A percentile compares a stretch with the other conserved stretches of the same genome.
Conservation (phyloP, 2,888 invertebrate genomes). For the Epiperipatus broadwayi region DNA sequence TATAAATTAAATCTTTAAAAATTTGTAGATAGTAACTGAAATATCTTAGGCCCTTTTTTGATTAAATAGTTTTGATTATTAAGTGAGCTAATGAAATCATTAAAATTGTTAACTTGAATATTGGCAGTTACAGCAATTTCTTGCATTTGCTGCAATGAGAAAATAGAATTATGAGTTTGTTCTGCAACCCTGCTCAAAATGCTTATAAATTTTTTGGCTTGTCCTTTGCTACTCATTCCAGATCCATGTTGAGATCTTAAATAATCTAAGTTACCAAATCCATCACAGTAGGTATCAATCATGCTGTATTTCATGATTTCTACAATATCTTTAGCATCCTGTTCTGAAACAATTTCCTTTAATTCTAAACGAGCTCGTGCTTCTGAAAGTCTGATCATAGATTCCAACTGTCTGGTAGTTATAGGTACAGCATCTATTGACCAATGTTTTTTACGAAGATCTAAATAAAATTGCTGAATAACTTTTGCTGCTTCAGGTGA, state of each 20-base stretch:
- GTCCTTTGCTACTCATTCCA: conserved; percentile 47
- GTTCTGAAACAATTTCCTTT: conserved; percentile 51
- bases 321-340: conserved; percentile 66
- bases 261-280: conserved; percentile 43
- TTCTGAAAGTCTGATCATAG: conserved; percentile 56
- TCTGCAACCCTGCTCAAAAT: conserved; percentile 45
- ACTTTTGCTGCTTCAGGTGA: conserved; percentile 47
- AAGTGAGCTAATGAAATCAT: conserved; percentile 49
- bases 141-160: conserved; percentile 53
- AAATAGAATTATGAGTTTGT: conserved; percentile 45
- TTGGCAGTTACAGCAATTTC: conserved; percentile 46
- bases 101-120: conserved; percentile 43
- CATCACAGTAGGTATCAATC: conserved; percentile 52
- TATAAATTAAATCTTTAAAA: conserved; percentile 18
- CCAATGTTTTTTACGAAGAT: conserved; percentile 46
- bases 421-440: conserved; percentile 51
- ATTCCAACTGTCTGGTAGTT: conserved; percentile 70
- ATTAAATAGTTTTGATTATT: conserved; percentile 69
- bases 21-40: conserved; percentile 39
- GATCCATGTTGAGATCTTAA: conserved; percentile 45
- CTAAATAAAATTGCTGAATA: conserved; percentile 57
- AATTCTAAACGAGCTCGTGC: conserved; percentile 74
- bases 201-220: conserved; percentile 51
- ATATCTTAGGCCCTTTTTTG: conserved; percentile 53
- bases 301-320: conserved; percentile 62